A percentile compares a stretch with the other conserved stretches of the same genome.
phyloP scores from a whole-genome alignment of 1,140 invertebrate species.

The Bombus huntii region DNA sequence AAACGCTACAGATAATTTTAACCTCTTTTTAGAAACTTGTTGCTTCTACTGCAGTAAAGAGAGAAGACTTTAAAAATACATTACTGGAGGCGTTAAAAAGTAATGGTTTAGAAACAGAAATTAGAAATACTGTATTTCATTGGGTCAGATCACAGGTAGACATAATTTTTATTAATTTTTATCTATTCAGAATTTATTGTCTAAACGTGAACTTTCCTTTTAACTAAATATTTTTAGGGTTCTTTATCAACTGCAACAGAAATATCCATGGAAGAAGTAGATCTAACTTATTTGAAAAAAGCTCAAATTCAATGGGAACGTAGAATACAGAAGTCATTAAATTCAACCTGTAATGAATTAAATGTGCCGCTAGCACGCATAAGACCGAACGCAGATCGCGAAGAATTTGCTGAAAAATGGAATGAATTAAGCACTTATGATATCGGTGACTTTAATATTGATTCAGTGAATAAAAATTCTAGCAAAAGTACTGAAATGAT shows the following conservation, averaged over 20 bases:
- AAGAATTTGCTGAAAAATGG: conserved; percentile 94
- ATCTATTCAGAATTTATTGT: not conserved
- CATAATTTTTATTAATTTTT: not conserved
- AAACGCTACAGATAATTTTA: conserved; percentile 24
- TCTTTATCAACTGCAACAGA: conserved; percentile 79
- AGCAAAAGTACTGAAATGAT: conserved; percentile 22
- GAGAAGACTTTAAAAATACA: conserved; percentile 90
- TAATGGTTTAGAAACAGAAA: conserved; percentile 89
- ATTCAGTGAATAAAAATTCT: not conserved
- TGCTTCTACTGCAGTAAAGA: conserved; percentile 87
- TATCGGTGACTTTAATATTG: conserved; percentile 85
- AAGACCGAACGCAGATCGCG: conserved; percentile 89
- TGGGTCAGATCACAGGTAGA: conserved; percentile 86
- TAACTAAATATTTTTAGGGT: conserved; percentile 70
- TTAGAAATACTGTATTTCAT: conserved; percentile 92
- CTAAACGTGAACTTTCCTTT: not conserved
- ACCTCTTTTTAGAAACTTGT: conserved; percentile 86
- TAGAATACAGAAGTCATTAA: conserved; percentile 95
- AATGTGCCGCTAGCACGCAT: conserved; percentile 90
- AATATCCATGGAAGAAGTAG: conserved; percentile 68
- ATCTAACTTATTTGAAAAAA: conserved; percentile 88
- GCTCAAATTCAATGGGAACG: conserved; percentile 96
- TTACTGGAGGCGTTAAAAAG: conserved; percentile 88
- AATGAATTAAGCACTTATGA: conserved; percentile 95
- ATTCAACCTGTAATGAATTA: conserved; percentile 96